Evolutionary conservation across 2,797 vertebrate species (phyloP), one percentile per base, ranked within the genome.

Genomic region (Xerus rutilus): DNA sequence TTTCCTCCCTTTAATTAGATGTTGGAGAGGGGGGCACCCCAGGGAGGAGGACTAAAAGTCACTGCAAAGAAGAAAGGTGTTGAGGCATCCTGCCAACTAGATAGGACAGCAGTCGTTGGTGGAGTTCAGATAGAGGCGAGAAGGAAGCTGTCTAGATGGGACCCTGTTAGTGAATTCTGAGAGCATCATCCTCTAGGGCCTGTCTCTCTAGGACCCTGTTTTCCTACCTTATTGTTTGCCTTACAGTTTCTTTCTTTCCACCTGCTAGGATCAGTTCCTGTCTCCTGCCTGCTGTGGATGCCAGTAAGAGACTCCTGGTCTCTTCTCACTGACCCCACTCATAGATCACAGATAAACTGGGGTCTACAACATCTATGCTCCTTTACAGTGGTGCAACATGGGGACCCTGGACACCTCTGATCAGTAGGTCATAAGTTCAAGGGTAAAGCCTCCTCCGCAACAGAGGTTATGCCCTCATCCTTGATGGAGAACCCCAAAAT

Each of bases 1-100:
- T 96, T 97, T 87, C 43, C 39, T 88, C 72, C 77, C 54, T 96
- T 98, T 97, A 96, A 97, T 97, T 97, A 97, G 97, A 97, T 96
- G 86, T 69, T n/a, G 69, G 62, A 28, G 73, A 72, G 81, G 77
- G 97, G 35, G 88, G 54, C 96, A 94, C 76, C 82, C 93, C 35
- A n/a, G 89, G 59, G 97, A 96, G 74, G 59, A 78, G 59, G 52
- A 28, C 78, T 93, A 78, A 93, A 93, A 97, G 97, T 96, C 43
- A n/a, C 45, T 59, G 78, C 90, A 83, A 0, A 52, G 74, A 82
- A 97, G 96, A 93, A 97, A 93, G 82, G 82, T 81, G 32, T 74
- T 45, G 86, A 70, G 78, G 93, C 72, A 78, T 88, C 72, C 67
- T 82, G 93, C 93, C 77, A 84, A 59, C 74, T 45, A 79, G 57